Conservation (phyloP, 2,113 vertebrate genomes). For the Rhombomys opimus region DNA sequence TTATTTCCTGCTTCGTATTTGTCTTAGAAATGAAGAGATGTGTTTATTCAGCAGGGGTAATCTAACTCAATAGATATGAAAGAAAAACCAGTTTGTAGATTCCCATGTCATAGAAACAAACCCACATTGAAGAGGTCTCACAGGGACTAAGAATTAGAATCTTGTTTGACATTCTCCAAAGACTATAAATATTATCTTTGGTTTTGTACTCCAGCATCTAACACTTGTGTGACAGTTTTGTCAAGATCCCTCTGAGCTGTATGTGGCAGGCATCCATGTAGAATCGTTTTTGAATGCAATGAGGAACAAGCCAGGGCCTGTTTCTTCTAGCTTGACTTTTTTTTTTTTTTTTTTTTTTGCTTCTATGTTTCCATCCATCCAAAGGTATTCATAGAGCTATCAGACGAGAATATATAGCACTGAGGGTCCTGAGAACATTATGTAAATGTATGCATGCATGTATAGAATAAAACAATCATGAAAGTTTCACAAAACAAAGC, state of each 20-base stretch:
- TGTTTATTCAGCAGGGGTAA: background rate
- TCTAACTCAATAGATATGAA: background rate
- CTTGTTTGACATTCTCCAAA: background rate
- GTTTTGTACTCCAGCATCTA: background rate
- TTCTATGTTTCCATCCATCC: background rate
- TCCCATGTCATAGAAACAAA: background rate
- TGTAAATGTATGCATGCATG: background rate
- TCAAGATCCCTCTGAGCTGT: background rate
- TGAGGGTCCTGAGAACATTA: background rate
- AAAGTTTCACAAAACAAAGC: constrained; percentile 45
- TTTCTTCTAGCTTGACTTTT: background rate
- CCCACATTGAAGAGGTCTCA: constrained; percentile 3
- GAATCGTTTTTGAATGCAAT: background rate
- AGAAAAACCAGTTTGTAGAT: background rate
- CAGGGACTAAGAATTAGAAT: background rate
- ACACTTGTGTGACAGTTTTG: background rate
- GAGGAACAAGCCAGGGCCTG: background rate
- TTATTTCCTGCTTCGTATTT: background rate
- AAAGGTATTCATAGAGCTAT: background rate
- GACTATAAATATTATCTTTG: background rate
- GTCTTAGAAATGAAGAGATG: background rate
- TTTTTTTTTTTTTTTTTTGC: background rate
- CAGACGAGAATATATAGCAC: background rate
- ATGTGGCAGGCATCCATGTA: background rate
- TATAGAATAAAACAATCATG: background rate